phyloP scores from a whole-genome alignment of 1,140 invertebrate genomes.

The Cyphomyrmex costatus region DNA sequence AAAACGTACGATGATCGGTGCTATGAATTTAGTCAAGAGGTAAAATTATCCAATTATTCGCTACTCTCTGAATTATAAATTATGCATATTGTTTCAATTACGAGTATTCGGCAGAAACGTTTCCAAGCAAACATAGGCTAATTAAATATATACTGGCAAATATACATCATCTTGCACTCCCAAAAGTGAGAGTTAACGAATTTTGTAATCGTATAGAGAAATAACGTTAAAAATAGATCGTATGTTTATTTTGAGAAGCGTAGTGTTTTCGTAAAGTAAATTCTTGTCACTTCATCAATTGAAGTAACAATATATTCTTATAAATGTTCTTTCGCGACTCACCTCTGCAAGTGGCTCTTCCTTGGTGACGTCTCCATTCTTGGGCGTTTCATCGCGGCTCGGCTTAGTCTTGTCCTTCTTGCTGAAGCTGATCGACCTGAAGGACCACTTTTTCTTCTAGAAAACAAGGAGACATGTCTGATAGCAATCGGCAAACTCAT shows the following conservation, averaged over 20 bases:
- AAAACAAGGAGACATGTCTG: conserved; percentile 72
- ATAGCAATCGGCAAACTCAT: conserved; percentile 65
- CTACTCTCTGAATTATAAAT: conserved; percentile 15
- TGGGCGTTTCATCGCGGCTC: conserved; percentile 84
- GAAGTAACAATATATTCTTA: neutral
- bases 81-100: neutral
- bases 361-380: conserved; percentile 86
- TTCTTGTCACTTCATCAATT: neutral
- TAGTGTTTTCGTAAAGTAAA: neutral
- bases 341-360: conserved; percentile 86
- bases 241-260: neutral
- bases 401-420: conserved; percentile 95
- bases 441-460: conserved; percentile 95
- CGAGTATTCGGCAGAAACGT: neutral
- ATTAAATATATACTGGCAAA: neutral
- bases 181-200: neutral
- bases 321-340: conserved; percentile 70
- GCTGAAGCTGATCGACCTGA: conserved; percentile 94
- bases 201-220: neutral
- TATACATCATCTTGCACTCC: neutral
- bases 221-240: neutral
- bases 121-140: neutral
- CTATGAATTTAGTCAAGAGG: neutral
- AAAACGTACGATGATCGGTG: neutral
- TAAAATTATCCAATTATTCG: conserved; percentile 31